phyloP scores from a whole-genome alignment of 2,113 vertebrate species.

The Lethenteron camtschaticum region DNA sequence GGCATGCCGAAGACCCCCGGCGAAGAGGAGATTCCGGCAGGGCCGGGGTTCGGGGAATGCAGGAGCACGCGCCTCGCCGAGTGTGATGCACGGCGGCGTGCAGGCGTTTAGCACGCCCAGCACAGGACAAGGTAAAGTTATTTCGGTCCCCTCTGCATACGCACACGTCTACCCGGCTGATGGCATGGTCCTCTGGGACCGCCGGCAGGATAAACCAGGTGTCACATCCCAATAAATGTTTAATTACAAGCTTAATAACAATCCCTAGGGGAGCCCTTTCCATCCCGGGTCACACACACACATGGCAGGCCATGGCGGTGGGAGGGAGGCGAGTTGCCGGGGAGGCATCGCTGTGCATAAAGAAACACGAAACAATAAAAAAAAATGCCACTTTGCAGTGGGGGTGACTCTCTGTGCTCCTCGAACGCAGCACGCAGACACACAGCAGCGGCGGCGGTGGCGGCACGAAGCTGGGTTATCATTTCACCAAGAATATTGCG shows the following conservation, averaged over 20 bases:
- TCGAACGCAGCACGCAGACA: too few species aligned
- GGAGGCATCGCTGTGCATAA: conserved; percentile 3
- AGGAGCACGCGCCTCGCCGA: neutral
- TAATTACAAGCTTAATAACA: conserved; percentile 4
- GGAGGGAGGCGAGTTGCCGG: neutral
- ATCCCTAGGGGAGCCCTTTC: neutral
- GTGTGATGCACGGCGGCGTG: neutral
- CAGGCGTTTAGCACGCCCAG: neutral
- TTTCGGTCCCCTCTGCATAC: neutral
- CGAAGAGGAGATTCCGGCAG: too few species aligned
- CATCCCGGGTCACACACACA: conserved; percentile 3
- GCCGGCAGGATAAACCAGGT: conserved; percentile 1
- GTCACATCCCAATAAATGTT: conserved; percentile 4
- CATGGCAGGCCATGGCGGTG: neutral
- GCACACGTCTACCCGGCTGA: neutral
- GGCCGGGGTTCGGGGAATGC: neutral
- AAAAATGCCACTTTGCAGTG: too few species aligned
- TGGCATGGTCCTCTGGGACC: conserved; percentile 1
- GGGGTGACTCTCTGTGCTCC: too few species aligned
- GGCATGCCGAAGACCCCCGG: too few species aligned
- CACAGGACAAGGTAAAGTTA: neutral
- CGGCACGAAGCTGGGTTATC: too few species aligned
- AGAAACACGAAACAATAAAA: neutral
- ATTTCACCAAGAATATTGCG: too few species aligned
- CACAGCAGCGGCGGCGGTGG: too few species aligned